A percentile compares a stretch with the other conserved stretches of the same genome.
Evolutionary conservation across 2,888 invertebrate genomes (phyloP).

Genomic region (Tryphoninae sp.): DNA sequence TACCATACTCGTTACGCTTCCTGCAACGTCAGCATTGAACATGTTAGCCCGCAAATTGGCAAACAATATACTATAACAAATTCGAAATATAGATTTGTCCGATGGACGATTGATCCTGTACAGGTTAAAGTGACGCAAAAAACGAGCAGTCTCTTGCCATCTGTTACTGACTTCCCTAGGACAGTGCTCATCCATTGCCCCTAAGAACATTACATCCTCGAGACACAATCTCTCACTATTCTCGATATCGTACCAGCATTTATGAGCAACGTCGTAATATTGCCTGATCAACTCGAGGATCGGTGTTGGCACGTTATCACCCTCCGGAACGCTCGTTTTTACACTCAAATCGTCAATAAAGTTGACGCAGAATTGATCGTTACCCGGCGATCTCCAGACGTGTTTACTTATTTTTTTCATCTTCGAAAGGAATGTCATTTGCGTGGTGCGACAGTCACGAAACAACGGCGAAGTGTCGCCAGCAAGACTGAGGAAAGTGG

Average conservation of each 20-base stretch:
- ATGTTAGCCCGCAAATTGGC: slow-evolving; percentile 83
- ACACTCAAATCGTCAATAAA: slow-evolving; percentile 87
- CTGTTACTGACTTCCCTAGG: not conserved
- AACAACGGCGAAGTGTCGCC: slow-evolving; percentile 1
- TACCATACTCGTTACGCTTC: slow-evolving; percentile 82
- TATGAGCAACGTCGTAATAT: slow-evolving; percentile 83
- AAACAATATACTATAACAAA: slow-evolving; percentile 84
- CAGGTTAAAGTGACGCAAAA: slow-evolving; percentile 85
- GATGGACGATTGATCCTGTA: slow-evolving; percentile 84
- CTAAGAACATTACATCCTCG: slow-evolving; percentile 83
- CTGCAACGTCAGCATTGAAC: slow-evolving; percentile 82
- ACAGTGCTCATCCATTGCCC: slow-evolving; percentile 78
- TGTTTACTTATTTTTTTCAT: slow-evolving; percentile 82
- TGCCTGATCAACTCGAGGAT: slow-evolving; percentile 84
- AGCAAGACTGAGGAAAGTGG: slow-evolving; percentile 83
- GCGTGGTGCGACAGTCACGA: slow-evolving; percentile 73
- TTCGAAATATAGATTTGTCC: slow-evolving; percentile 84
- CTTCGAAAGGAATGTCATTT: slow-evolving; percentile 82
- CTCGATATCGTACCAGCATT: slow-evolving; percentile 84
- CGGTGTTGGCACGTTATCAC: slow-evolving; percentile 78
- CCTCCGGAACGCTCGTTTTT: slow-evolving; percentile 80
- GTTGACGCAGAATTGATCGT: slow-evolving; percentile 83
- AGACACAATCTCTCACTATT: slow-evolving; percentile 81
- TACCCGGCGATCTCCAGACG: slow-evolving; percentile 82
- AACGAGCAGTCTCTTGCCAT: slow-evolving; percentile 81